Evolutionary conservation across 2,888 invertebrate species (phyloP), one percentile per base, ranked within the genome.

Genomic region (Ecdyonurus torrentis): DNA sequence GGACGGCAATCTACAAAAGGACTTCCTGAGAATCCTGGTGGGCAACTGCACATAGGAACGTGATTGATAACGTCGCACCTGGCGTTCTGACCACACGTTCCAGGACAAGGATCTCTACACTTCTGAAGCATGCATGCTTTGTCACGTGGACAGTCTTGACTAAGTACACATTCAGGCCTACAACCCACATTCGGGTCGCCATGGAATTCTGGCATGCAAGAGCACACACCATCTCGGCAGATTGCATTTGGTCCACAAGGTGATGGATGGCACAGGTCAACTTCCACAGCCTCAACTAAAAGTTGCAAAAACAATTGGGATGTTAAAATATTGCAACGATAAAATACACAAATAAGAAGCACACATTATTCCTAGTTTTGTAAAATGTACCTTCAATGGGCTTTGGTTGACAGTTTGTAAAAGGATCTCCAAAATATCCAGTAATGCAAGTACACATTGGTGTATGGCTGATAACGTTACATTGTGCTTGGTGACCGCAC

Each of bases 61-160:
- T 89, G 89, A 72, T 89, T 89, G 25, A 87, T 77, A 2, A 88
- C 87, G 68, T 82, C 81, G 70, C 91, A 91, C 60, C 83, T 72
- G 1, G 91, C 89, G 71, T 85, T 86, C 61, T 75, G 73, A 0
- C 89, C 91, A 72, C 91, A 91, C 23, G 86, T 86, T 65, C 85
- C 85, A 7, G 85, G 83, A 69, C 91, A 91, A 60, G 91, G 90
- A 72, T 89, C 85, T 60, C 77, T 72, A 71, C 91, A 91, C 74
- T 89, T 88, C 71, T 84, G 86, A 68, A 79, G 78, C 1, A 82
- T 76, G 70, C 89, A 90, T 65, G 89, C 84, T 70, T 80, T 81
- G 71, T 84, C 78, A 69, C 81, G 79, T 24, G 79, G 71, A 70
- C 87, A 87, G 71, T 86, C 86, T 1, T 80, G 76, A 70, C 81